These are phyloP conservation scores for Lanius ludovicianus DNA, from an alignment of 2,113 vertebrate species.

Conservation along the genomic window DNA sequence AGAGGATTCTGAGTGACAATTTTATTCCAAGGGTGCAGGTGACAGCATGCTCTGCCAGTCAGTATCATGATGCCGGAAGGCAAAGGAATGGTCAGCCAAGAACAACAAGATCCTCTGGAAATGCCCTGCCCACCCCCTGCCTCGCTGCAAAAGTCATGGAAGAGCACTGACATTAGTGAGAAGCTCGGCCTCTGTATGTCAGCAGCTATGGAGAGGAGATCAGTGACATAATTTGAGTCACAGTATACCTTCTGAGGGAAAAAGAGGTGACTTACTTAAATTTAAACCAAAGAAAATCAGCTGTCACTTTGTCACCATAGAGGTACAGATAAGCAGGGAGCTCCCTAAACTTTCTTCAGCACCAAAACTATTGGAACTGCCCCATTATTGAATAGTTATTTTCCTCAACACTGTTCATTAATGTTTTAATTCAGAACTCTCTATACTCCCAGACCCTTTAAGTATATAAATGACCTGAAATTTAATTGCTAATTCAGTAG, in stretches of 20 bases:
- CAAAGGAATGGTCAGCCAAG: neutral
- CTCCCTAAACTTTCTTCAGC: neutral
- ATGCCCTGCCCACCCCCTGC: neutral
- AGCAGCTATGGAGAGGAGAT: neutral
- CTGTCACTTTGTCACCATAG: neutral
- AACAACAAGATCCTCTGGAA: neutral
- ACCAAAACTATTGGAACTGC: neutral
- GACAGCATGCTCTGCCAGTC: neutral
- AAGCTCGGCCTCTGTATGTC: neutral
- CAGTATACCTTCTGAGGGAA: neutral
- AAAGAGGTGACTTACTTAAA: neutral
- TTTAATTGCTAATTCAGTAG: neutral
- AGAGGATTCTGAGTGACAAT: neutral
- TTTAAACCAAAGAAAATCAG: neutral
- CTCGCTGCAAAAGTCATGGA: neutral
- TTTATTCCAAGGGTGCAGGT: neutral
- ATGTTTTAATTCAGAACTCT: neutral
- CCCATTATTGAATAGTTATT: neutral
- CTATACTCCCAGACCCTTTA: neutral
- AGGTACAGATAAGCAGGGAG: neutral
- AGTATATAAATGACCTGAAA: neutral
- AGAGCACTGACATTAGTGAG: neutral
- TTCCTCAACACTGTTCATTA: neutral
- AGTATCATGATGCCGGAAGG: neutral
- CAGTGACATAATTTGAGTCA: accelerated